These are phyloP conservation scores for Hymenopus coronatus DNA, from an alignment of 2,888 invertebrate species.

Conservation along the genomic window DNA sequence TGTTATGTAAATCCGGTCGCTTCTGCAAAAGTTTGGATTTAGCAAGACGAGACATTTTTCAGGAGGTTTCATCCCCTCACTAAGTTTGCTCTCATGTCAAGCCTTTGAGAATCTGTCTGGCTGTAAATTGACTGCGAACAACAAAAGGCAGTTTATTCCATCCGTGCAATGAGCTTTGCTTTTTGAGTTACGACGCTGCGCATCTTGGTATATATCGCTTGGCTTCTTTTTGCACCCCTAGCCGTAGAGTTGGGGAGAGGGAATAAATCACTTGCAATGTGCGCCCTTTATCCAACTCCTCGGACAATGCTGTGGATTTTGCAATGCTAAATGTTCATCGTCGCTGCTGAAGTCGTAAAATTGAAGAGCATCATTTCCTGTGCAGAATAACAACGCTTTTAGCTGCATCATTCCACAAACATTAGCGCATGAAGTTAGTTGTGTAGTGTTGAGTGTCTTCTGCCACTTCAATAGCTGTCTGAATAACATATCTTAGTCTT, in stretches of 20 bases:
- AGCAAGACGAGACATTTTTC: not conserved
- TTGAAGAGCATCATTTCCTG: not conserved
- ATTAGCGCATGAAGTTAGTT: too few relatives aligned
- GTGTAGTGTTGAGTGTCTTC: too few relatives aligned
- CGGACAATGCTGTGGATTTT: not conserved
- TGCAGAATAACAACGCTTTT: not conserved
- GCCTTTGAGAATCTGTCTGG: not conserved
- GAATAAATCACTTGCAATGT: not conserved
- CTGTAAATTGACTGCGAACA: not conserved
- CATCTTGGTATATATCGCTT: not conserved
- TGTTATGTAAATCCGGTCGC: not conserved
- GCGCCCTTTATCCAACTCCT: not conserved
- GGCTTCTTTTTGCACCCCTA: not conserved
- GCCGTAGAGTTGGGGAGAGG: not conserved
- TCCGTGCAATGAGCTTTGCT: not conserved
- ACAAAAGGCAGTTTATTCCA: not conserved
- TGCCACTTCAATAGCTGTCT: too few relatives aligned
- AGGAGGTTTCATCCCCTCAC: not conserved
- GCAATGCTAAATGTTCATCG: not conserved
- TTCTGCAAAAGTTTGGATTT: not conserved
- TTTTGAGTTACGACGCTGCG: not conserved
- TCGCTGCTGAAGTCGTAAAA: not conserved
- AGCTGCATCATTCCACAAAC: too few relatives aligned
- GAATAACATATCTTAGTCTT: too few relatives aligned
- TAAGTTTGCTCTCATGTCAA: not conserved